phyloP scores from a whole-genome alignment of 2,888 invertebrate genomes.

The Drosophila differens region DNA sequence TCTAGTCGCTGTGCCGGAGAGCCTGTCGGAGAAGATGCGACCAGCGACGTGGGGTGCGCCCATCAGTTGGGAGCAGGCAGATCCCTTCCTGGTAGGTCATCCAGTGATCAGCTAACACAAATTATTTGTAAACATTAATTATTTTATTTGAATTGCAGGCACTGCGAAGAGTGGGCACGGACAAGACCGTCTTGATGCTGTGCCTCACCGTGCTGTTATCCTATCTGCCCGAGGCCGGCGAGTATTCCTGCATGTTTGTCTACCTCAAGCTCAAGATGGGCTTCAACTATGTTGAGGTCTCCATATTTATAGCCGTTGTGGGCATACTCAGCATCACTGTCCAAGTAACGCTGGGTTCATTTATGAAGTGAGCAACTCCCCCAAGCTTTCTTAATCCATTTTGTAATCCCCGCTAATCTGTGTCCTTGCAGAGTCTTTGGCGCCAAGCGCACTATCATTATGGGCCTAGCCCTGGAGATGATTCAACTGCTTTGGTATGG shows the following conservation, averaged over 20 bases:
- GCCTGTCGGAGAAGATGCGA: constrained; percentile 96
- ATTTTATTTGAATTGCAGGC: constrained; percentile 85
- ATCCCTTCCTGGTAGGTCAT: constrained; percentile 93
- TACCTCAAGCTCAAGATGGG: constrained; percentile 99
- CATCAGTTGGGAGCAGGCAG: constrained; percentile 98
- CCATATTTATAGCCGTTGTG: constrained; percentile 98
- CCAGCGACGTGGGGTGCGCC: constrained; percentile 93
- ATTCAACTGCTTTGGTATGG: constrained; percentile 99
- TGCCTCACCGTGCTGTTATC: constrained; percentile 99
- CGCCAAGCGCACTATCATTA: constrained; percentile 98
- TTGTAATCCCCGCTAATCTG: background rate
- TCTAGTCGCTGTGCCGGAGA: constrained; percentile 98
- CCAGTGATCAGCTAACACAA: too few species aligned
- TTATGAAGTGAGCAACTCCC: constrained; percentile 87
- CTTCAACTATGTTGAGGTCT: constrained; percentile 97
- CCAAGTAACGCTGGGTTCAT: constrained; percentile 93
- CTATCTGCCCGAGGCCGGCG: constrained; percentile 98
- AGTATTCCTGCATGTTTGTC: constrained; percentile 99
- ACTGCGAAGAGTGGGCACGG: constrained; percentile 96
- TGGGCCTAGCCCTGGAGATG: constrained; percentile 98
- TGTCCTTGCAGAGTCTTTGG: constrained; percentile 88
- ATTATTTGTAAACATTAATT: background rate
- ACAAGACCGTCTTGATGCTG: constrained; percentile 97
- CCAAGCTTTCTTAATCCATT: background rate
- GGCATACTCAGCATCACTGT: constrained; percentile 98